These are phyloP conservation scores for Labia minor DNA, from an alignment of 2,888 invertebrate species.

Conservation along the genomic window DNA sequence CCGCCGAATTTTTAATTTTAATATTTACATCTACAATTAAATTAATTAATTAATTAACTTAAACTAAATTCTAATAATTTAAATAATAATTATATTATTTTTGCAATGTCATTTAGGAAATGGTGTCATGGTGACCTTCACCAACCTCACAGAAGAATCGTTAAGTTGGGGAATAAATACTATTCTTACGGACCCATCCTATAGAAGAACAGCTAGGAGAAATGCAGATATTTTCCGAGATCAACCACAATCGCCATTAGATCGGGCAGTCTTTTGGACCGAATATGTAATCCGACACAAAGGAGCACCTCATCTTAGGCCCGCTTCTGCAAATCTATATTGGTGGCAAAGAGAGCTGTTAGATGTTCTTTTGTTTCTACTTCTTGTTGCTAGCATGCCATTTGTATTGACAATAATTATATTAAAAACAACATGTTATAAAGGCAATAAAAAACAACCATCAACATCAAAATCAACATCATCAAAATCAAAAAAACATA, in stretches of 20 bases:
- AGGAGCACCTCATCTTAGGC: constrained; percentile 36
- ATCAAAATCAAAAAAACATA: constrained; percentile 22
- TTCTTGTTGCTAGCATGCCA: background rate
- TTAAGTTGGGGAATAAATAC: background rate
- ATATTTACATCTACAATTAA: too few species aligned
- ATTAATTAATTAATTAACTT: too few species aligned
- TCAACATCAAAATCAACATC: constrained; percentile 15
- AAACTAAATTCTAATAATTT: too few species aligned
- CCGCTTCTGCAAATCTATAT: background rate
- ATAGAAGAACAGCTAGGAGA: constrained; percentile 40
- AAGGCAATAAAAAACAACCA: constrained; percentile 24
- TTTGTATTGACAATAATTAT: background rate
- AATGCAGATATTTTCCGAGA: constrained; percentile 45
- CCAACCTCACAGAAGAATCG: background rate
- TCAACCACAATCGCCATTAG: constrained; percentile 46
- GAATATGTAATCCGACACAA: constrained; percentile 51
- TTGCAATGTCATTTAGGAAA: too few species aligned
- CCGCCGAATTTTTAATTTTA: too few species aligned
- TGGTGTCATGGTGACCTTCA: background rate
- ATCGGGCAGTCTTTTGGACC: constrained; percentile 52
- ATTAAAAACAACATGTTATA: constrained; percentile 28
- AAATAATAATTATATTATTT: too few species aligned
- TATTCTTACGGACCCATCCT: constrained; percentile 28
- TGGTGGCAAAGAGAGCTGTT: background rate
- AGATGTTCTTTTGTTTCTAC: background rate